A percentile compares a stretch with the other conserved stretches of the same genome.
Conservation (phyloP, 2,113 vertebrate species). For the Ammospiza caudacuta region DNA sequence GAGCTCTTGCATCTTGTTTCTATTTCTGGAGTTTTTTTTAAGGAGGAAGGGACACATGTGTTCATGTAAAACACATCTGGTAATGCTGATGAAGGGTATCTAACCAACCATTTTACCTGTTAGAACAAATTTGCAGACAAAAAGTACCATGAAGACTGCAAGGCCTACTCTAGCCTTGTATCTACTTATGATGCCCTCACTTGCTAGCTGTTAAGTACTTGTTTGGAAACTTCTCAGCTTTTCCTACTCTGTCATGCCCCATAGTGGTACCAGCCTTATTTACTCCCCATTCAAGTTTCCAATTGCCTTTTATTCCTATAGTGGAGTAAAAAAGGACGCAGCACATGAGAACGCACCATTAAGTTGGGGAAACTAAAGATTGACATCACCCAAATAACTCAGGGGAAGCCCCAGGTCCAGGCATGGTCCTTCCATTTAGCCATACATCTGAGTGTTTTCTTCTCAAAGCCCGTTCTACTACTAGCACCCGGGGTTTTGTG, state of each 20-base stretch:
- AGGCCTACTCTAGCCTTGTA: not conserved
- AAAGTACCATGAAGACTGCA: not conserved
- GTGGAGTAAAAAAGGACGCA: not conserved
- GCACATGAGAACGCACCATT: not conserved
- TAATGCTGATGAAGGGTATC: not conserved
- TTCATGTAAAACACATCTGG: not conserved
- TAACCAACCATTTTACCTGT: not conserved
- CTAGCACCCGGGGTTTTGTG: not conserved
- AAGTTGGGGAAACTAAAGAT: not conserved
- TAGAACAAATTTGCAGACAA: not conserved
- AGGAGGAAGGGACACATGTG: not conserved
- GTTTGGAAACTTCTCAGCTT: not conserved
- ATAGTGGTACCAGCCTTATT: not conserved
- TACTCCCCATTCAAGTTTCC: not conserved
- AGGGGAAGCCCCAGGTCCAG: not conserved
- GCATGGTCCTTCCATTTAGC: not conserved
- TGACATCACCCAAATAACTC: not conserved
- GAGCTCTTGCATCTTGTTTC: not conserved
- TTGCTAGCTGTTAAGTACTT: not conserved
- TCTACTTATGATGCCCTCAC: not conserved
- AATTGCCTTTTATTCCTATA: not conserved
- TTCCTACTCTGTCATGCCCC: not conserved
- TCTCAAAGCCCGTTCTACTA: not conserved
- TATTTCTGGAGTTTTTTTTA: not conserved
- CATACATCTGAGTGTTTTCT: not conserved